These are phyloP conservation scores for Tetranychus truncatus DNA, from an alignment of 2,888 invertebrate species.

Conservation along the genomic window DNA sequence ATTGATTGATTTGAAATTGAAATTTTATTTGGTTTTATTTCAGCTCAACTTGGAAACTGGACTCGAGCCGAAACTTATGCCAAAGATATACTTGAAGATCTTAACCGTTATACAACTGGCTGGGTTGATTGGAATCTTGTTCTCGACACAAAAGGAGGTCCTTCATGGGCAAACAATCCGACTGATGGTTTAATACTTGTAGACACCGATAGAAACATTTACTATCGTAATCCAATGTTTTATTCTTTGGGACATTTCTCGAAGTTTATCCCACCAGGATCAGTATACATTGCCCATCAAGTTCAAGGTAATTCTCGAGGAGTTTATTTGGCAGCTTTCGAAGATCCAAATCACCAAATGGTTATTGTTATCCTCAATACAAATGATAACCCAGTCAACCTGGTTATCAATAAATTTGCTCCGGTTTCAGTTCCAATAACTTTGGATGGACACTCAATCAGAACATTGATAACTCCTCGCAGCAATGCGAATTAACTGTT, in stretches of 20 bases:
- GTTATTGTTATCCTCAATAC: not conserved
- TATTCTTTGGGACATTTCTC: slow-evolving; percentile 41
- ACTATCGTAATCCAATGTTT: slow-evolving; percentile 42
- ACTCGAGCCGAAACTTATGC: slow-evolving; percentile 47
- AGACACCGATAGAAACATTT: slow-evolving; percentile 33
- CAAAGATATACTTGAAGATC: slow-evolving; percentile 30
- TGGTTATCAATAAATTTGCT: not conserved
- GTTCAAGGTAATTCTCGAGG: not conserved
- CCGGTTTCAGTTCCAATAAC: not conserved
- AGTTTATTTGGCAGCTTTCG: not conserved
- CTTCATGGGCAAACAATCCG: slow-evolving; percentile 39
- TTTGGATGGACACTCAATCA: not conserved
- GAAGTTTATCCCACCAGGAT: slow-evolving; percentile 30
- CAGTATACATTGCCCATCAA: slow-evolving; percentile 17
- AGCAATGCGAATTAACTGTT: too few species aligned
- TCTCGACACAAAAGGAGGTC: slow-evolving; percentile 37
- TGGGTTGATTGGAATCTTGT: slow-evolving; percentile 43
- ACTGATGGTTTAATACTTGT: slow-evolving; percentile 40
- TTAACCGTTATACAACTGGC: slow-evolving; percentile 40
- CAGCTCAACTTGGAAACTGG: slow-evolving; percentile 46
- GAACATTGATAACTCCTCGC: not conserved
- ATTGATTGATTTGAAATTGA: not conserved
- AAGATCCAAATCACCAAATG: not conserved
- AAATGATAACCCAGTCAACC: not conserved
- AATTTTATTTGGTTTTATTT: not conserved